These are phyloP conservation scores for Ailuropoda melanoleuca DNA, from an alignment of 2,113 vertebrate genomes.

Conservation along the genomic window DNA sequence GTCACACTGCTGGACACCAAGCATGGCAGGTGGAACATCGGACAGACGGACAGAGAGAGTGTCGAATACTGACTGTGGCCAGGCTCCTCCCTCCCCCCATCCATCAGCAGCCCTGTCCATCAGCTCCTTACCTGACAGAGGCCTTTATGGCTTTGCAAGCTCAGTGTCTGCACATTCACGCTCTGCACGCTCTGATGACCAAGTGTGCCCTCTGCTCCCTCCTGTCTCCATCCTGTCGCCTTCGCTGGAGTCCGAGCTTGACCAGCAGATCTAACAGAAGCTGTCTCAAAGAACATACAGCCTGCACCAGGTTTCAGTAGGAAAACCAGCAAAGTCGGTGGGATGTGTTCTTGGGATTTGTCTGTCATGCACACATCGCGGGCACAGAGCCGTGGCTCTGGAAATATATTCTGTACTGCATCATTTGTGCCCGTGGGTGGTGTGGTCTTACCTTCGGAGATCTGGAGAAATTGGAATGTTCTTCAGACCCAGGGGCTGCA, in stretches of 20 bases:
- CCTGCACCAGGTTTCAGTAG: background rate
- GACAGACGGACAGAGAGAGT: too few species aligned
- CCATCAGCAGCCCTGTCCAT: fast-evolving
- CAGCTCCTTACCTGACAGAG: background rate
- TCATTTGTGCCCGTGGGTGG: fast-evolving
- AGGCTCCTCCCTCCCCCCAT: background rate
- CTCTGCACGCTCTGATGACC: background rate
- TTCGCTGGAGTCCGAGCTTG: fast-evolving
- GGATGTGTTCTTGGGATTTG: fast-evolving
- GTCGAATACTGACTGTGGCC: fast-evolving
- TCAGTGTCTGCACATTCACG: fast-evolving
- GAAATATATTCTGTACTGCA: background rate
- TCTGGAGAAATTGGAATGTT: fast-evolving
- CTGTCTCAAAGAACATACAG: background rate
- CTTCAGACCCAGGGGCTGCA: background rate
- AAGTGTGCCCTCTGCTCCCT: fast-evolving
- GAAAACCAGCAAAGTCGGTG: background rate
- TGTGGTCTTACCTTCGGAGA: background rate
- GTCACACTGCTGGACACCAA: background rate
- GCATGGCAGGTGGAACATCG: too few species aligned
- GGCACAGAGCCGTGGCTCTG: background rate
- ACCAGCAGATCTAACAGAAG: background rate
- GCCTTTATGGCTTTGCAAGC: background rate
- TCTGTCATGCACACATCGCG: fast-evolving
- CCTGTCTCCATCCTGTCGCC: too few species aligned